Evolutionary conservation across 2,888 invertebrate species (phyloP), one percentile per base, ranked within the genome.

Genomic region (Lasioglossum morio): DNA sequence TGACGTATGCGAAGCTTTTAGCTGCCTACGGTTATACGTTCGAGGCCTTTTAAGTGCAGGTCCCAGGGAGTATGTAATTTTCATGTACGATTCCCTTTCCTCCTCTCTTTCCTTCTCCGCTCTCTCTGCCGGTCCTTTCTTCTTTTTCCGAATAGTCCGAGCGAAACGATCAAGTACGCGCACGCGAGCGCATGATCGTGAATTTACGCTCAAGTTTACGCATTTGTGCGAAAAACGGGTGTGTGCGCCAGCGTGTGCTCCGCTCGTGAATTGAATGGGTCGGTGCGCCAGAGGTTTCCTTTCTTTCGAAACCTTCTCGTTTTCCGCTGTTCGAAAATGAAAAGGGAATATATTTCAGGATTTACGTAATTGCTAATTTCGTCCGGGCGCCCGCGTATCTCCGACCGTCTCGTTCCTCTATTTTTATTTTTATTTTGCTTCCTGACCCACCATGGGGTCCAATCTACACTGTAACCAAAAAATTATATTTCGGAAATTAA

Each of bases 21-120:
- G 87, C 87, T 87, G 90, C 82, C 87, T 76, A 90, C 88, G 88
- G 88, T 91, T 88, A 87, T 90, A 86, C 91, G 81, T 89, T 81
- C 88, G 88, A 85, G 82, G 86, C 87, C 91, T 88, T 89, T 91
- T 91, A 91, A 91, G 90, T 90, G 84, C 88, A 88, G 90, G 88
- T 85, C 91, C 85, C 88, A 87, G 79, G 74, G 86, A 83, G 88
- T 88, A 91, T 91, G 91, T 91, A 91, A 91, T 91, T 91, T 91
- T 91, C 91, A 91, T 91, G 88, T 91, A 91, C 88, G 87, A 88
- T 85, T 92, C 87, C 87, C 87, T 53, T 82, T 83, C 77, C 85
- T 46, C 73, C 37, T 57, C 70, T 76, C 75, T 66, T 30, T 77
- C 75, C 72, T 76, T 82, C 79, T 34, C 43, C 82, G 79, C 69